phyloP scores from a whole-genome alignment of 1,140 invertebrate genomes.

The Philaenus spumarius region DNA sequence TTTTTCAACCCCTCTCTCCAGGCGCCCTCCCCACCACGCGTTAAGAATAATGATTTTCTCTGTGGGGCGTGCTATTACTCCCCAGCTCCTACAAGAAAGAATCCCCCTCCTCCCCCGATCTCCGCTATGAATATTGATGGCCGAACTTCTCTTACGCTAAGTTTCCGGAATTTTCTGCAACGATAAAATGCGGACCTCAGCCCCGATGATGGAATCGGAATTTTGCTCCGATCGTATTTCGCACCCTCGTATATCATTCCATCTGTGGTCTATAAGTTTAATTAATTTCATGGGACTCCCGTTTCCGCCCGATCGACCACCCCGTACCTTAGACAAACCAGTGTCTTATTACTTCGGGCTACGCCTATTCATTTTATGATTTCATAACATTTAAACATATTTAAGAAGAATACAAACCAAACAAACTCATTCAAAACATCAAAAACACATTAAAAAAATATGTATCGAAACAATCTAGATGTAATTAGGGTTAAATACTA shows the following conservation, averaged over 20 bases:
- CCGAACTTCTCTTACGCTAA: constrained; percentile 14
- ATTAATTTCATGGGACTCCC: constrained; percentile 16
- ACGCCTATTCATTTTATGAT: too few relatives aligned
- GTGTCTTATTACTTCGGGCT: too few relatives aligned
- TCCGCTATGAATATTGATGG: constrained; percentile 21
- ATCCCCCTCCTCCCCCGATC: constrained; percentile 3
- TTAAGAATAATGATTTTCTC: constrained; percentile 24
- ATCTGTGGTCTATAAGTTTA: constrained; percentile 22
- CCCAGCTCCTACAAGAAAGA: constrained; percentile 12
- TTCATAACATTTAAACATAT: too few relatives aligned
- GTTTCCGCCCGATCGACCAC: constrained; percentile 7
- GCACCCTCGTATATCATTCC: constrained; percentile 20
- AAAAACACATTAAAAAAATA: too few relatives aligned
- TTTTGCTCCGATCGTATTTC: constrained; percentile 14
- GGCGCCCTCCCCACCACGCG: constrained; percentile 12
- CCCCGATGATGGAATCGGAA: constrained; percentile 17
- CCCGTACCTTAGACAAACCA: too few relatives aligned
- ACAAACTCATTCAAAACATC: too few relatives aligned
- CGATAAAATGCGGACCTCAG: neutral
- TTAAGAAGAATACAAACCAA: too few relatives aligned
- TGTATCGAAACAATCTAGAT: too few relatives aligned
- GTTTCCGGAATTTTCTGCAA: constrained; percentile 14
- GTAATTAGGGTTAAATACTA: too few relatives aligned
- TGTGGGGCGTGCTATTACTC: constrained; percentile 12
- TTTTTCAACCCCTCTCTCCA: constrained; percentile 15